These are phyloP conservation scores for Sminthurinus aureus DNA, from an alignment of 2,888 invertebrate genomes.

Conservation along the genomic window DNA sequence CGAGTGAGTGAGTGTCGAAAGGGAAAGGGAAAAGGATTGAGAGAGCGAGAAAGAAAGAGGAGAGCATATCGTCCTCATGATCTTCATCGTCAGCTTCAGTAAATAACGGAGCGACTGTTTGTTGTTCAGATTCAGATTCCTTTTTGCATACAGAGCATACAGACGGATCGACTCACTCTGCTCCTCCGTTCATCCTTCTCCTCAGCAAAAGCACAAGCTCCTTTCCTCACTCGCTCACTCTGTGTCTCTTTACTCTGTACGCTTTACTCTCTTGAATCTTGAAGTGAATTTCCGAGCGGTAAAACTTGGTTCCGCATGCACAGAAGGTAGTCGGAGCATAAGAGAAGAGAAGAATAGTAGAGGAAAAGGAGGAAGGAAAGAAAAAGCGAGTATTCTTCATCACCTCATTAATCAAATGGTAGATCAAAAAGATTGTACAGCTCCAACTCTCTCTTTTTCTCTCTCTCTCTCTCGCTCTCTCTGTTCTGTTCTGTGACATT, in stretches of 20 bases:
- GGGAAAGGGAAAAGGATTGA: neutral
- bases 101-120: conserved; percentile 32
- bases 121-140: conserved; percentile 18
- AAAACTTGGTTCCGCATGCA: conserved; percentile 2
- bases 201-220: too few relatives aligned
- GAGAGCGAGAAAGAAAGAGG: conserved; percentile 25
- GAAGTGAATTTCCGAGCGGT: neutral
- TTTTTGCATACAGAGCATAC: conserved; percentile 14
- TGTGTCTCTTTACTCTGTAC: neutral
- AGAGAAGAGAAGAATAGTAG: neutral
- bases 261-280: too few relatives aligned
- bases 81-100: conserved; percentile 35
- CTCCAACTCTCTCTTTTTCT: neutral
- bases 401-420: conserved; percentile 25
- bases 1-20: neutral
- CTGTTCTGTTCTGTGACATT: too few relatives aligned
- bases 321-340: neutral
- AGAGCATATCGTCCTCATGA: conserved; percentile 28
- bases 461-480: conserved; percentile 6
- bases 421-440: conserved; percentile 23
- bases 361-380: neutral
- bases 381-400: conserved; percentile 11
- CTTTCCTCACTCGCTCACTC: too few relatives aligned
- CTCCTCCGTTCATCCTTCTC: too few relatives aligned
- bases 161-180: too few relatives aligned